These are phyloP conservation scores for Cylindroiulus punctatus DNA, from an alignment of 2,888 invertebrate genomes.

Conservation along the genomic window DNA sequence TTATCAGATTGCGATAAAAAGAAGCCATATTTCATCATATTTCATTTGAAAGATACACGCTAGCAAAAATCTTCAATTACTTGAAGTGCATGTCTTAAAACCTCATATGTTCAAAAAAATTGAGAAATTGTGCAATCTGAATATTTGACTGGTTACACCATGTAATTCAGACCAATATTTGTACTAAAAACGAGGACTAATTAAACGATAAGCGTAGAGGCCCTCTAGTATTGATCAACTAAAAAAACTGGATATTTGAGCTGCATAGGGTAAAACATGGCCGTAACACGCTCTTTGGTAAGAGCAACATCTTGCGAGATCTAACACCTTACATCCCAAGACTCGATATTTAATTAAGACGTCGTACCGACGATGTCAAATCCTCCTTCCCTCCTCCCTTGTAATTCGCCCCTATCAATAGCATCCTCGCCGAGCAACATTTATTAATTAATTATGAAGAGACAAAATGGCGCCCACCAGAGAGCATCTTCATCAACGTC, in stretches of 20 bases:
- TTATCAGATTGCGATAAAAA: no score
- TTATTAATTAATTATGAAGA: conserved; percentile 7
- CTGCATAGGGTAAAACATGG: background rate
- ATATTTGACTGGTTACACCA: no score
- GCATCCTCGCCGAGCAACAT: background rate
- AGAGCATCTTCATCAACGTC: background rate
- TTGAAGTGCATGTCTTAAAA: no score
- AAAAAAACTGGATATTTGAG: background rate
- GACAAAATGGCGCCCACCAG: conserved; percentile 1
- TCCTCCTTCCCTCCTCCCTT: background rate
- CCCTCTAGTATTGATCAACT: background rate
- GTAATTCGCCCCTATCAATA: background rate
- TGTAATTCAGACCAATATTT: no score
- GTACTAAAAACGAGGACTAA: no score
- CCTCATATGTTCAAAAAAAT: no score
- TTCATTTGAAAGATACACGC: no score
- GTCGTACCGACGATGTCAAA: background rate
- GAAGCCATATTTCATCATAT: no score
- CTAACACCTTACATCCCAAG: conserved; percentile 29
- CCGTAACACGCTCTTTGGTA: background rate
- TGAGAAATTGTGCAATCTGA: no score
- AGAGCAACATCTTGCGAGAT: conserved; percentile 24
- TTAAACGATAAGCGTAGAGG: no score
- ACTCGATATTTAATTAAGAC: conserved; percentile 31
- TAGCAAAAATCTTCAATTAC: no score